Evolutionary conservation across 2,888 invertebrate genomes (phyloP), one percentile per base, ranked within the genome.

Genomic region (Erpobdella octoculata): DNA sequence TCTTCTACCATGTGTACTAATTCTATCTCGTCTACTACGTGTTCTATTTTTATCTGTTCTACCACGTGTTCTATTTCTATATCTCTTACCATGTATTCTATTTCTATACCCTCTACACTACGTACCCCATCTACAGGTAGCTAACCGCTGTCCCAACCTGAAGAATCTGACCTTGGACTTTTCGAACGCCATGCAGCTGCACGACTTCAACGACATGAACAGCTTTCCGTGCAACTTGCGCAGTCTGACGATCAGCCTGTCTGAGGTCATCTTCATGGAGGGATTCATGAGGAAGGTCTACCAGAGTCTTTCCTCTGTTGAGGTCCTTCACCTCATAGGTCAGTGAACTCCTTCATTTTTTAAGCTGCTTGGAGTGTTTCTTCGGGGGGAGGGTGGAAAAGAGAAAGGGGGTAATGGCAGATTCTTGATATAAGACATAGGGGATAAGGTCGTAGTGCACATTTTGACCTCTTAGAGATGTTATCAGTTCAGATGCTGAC

Each of bases 271-370:
- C 84, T 99, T 99, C 85, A 93, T 99, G 91, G 98, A 99, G 83
- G 98, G 98, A 15, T 98, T 99, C 83, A 96, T 99, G 93, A 86
- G 98, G 77, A 95, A 98, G 85, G 98, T 98, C 75, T 98, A 98
- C 85, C 97, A 97, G 83, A 98, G 97, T 81, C 94, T 99, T 80
- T 97, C 97, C 77, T 97, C 97, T 3, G 85, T 99, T 73, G 95
- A 98, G 86, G 91, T 94, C 70, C 86, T 99, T 71, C 98, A 98
- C 85, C 87, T 99, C 71, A 92, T 99, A 80, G 98, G 92, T 91
- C 76, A 79, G 79, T 74, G 67, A 2, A 18, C 21, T n/a, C 21
- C 9, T 53, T 9, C 53, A 21, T 48, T 25, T 53, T 28, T 59
- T 31, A 36, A 59, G 41, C 21, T 21, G n/a, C n/a, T n/a, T n/a